Percentiles rank a stretch among this genome's conserved stretches.
Conservation (phyloP, 2,797 vertebrate genomes). For the Cephalopachus bancanus region DNA sequence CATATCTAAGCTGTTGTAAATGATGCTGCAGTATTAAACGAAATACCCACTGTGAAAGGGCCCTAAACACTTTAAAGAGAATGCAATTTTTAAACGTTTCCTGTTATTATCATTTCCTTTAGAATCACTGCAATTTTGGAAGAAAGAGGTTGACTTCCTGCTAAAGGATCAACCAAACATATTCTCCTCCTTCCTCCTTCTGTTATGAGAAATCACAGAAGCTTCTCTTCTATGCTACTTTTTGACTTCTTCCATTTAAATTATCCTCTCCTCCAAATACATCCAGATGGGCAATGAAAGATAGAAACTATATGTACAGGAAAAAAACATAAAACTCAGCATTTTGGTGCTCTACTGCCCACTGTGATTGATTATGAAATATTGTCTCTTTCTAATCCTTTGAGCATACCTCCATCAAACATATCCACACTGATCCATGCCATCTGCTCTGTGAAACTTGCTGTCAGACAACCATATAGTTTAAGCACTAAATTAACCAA, state of each 20-base stretch:
- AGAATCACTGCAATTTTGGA: slow-evolving; percentile 12
- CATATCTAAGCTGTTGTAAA: neutral
- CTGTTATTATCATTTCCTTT: neutral
- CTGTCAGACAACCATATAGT: neutral
- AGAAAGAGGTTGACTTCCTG: neutral
- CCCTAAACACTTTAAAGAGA: neutral
- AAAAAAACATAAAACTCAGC: neutral
- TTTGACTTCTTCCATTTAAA: neutral
- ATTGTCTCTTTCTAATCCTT: neutral
- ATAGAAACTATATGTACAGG: neutral
- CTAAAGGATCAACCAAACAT: neutral
- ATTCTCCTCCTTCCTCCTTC: neutral
- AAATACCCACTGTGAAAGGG: neutral
- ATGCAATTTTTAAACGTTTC: neutral
- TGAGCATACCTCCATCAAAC: neutral
- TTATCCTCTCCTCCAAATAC: neutral
- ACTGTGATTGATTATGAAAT: neutral
- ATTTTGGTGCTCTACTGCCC: neutral
- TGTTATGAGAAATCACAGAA: neutral
- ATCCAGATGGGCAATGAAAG: neutral
- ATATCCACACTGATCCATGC: neutral
- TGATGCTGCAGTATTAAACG: neutral
- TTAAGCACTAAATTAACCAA: slow-evolving; percentile 25
- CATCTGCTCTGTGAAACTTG: slow-evolving; percentile 38
- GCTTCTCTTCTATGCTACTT: neutral